Evolutionary conservation across 2,113 vertebrate species (phyloP), one percentile per base, ranked within the genome.

Genomic region (Cricetomys ansorgei): DNA sequence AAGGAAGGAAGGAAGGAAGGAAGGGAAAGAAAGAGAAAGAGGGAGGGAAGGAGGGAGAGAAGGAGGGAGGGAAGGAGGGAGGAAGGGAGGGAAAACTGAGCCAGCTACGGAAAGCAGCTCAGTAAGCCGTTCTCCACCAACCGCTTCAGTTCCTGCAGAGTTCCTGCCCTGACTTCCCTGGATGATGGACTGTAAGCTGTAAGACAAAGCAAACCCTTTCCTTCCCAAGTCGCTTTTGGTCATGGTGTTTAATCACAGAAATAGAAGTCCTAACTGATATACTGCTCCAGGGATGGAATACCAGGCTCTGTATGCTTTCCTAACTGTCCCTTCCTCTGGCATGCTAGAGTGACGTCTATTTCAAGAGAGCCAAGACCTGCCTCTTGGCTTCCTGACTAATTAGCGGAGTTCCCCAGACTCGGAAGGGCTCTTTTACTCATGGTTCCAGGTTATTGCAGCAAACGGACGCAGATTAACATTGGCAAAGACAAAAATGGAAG

Each of bases 401-500:
- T 85, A 57, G 53, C 65, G 34, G 59, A 40, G 64, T 2, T 43
- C 27, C 8, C n/a, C 70, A 80, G 72, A 69, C 76, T 89, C 72
- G 67, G 77, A 65, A 72, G 83, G 81, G 37, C 53, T 48, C 12
- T 57, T 50, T 19, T 25, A 53, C 40, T 72, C 4, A 0, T 9
- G 53, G 45, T 86, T 73, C 50, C 37, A 64, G 55, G 53, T 83
- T 95, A 77, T 50, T 57, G 31, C 45, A 43, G 9, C 31, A 27
- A 89, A 92, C n/a, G 13, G 34, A 73, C 27, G n/a, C 7, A 86
- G 69, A 62, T 72, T 77, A 59, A 92, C 85, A 43, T 64, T 67
- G 72, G 59, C 65, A 77, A 90, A n/a, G n/a, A n/a, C n/a, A n/a
- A n/a, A n/a, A n/a, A 84, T 67, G 80, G 62, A 89, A 96, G 40